These are phyloP conservation scores for Mormyrus lacerda DNA, from an alignment of 2,113 vertebrate species.

Conservation along the genomic window DNA sequence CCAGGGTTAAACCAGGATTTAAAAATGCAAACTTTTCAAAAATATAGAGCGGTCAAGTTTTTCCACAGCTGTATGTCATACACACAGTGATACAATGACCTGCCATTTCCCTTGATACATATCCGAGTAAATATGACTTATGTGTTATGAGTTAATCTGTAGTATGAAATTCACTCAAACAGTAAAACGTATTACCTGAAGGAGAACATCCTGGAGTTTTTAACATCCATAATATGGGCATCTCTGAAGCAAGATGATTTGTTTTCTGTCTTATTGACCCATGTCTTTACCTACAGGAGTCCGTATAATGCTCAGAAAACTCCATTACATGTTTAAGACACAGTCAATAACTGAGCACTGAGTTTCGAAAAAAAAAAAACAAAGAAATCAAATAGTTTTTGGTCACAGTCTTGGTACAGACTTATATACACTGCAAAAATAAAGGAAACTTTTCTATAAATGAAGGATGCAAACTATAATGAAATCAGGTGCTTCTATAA, in stretches of 20 bases:
- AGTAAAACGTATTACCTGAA: not conserved
- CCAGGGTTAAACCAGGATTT: not conserved
- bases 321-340: not conserved
- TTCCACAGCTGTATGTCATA: not conserved
- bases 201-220: not conserved
- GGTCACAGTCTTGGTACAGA: not conserved
- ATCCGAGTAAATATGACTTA: not conserved
- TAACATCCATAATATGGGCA: not conserved
- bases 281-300: not conserved
- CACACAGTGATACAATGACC: not conserved
- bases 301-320: not conserved
- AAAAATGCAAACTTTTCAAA: not conserved
- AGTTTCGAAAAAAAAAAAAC: not conserved
- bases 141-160: not conserved
- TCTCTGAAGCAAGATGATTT: not conserved
- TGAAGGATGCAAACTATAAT: not conserved
- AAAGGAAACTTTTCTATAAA: not conserved
- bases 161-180: not conserved
- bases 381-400: not conserved
- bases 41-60: not conserved
- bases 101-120: not conserved
- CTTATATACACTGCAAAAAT: not conserved
- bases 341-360: not conserved
- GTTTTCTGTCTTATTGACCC: not conserved
- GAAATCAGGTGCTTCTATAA: not conserved